phyloP scores from a whole-genome alignment of 2,113 vertebrate species.

The Corvus moneduloides region DNA sequence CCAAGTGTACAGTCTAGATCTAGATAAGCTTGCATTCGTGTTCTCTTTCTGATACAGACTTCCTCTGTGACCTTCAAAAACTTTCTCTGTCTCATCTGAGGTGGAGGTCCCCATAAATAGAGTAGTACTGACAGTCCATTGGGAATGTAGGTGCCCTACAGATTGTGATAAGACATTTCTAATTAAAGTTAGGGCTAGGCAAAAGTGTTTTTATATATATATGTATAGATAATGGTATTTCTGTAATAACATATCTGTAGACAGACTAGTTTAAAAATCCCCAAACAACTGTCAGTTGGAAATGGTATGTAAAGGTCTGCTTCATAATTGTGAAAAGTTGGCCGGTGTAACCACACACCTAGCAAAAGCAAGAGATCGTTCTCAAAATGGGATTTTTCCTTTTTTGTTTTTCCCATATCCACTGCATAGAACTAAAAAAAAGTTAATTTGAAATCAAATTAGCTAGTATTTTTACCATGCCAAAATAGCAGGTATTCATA shows the following conservation, averaged over 20 bases:
- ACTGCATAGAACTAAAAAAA: not conserved
- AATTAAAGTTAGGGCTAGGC: not conserved
- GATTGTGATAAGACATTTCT: not conserved
- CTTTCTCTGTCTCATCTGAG: rapidly evolving
- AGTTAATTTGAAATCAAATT: not conserved
- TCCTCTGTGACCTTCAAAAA: not conserved
- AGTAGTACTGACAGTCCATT: not conserved
- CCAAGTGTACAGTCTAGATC: not conserved
- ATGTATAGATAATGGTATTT: not conserved
- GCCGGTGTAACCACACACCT: not conserved
- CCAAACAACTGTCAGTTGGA: not conserved
- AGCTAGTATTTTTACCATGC: not conserved
- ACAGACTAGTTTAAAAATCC: not conserved
- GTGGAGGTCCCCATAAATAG: not conserved
- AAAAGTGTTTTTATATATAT: not conserved
- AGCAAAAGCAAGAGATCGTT: not conserved
- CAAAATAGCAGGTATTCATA: not conserved
- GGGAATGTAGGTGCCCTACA: not conserved
- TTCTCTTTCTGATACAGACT: not conserved
- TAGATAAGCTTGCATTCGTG: not conserved
- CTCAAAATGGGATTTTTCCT: not conserved
- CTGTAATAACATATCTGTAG: not conserved
- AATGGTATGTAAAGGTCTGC: not conserved
- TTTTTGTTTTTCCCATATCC: not conserved
- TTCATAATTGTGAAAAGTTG: not conserved